Conservation (phyloP, 2,797 vertebrate genomes). For the Lates japonicus region DNA sequence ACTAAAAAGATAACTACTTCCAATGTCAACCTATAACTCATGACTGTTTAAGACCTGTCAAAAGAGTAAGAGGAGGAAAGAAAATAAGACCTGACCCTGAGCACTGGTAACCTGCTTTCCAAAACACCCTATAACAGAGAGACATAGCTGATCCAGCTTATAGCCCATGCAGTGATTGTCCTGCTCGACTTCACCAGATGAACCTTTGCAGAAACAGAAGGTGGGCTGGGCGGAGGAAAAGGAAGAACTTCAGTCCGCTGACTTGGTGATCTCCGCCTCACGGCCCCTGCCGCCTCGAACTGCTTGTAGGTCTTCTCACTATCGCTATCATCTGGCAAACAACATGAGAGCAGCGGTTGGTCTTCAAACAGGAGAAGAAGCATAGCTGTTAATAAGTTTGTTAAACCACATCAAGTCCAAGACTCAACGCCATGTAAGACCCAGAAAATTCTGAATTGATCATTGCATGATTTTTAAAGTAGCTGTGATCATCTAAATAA, state of each 20-base stretch:
- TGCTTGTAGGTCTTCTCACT: slow-evolving; percentile 88
- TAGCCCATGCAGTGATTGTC: neutral
- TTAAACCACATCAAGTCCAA: neutral
- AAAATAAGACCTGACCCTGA: slow-evolving; percentile 87
- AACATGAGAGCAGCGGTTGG: neutral
- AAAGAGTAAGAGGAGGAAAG: slow-evolving; percentile 1
- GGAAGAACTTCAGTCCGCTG: slow-evolving; percentile 98
- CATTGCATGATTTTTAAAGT: neutral
- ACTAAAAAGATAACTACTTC: slow-evolving; percentile 81
- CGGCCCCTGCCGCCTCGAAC: slow-evolving; percentile 93
- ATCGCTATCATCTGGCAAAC: slow-evolving; percentile 75
- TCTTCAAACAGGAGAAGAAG: neutral
- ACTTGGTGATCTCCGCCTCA: slow-evolving; percentile 94
- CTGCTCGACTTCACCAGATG: slow-evolving; percentile 90
- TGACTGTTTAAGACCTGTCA: neutral
- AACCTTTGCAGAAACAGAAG: slow-evolving; percentile 98
- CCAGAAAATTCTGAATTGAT: neutral
- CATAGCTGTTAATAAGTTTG: neutral
- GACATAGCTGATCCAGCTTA: slow-evolving; percentile 37
- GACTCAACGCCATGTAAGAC: neutral
- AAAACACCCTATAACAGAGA: slow-evolving; percentile 91
- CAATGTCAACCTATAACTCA: neutral
- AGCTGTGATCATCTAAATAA: neutral
- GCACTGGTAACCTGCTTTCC: slow-evolving; percentile 99
- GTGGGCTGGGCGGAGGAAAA: slow-evolving; percentile 96